A percentile compares a stretch with the other conserved stretches of the same genome.
phyloP scores from a whole-genome alignment of 2,113 vertebrate genomes.

The Dasypus novemcinctus region DNA sequence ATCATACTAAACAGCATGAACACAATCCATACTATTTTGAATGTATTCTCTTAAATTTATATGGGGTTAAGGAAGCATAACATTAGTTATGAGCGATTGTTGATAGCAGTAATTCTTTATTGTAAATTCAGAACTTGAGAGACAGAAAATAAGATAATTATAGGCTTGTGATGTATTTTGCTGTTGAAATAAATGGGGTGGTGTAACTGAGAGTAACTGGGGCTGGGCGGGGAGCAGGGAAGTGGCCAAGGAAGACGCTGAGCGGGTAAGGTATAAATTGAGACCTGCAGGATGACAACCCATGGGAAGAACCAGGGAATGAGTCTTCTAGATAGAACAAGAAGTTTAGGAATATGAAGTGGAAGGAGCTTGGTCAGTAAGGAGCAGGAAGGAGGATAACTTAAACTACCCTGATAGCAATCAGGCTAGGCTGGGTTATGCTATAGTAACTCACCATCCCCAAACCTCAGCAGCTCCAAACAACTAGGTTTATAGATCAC shows the following conservation, averaged over 20 bases:
- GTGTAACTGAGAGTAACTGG: neutral
- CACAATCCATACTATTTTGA: neutral
- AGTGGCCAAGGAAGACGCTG: neutral
- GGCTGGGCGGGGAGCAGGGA: accelerated
- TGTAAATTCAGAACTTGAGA: slow-evolving; percentile 4
- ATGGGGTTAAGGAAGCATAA: neutral
- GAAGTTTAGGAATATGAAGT: neutral
- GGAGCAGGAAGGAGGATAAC: neutral
- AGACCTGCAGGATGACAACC: neutral
- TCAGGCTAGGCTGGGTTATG: neutral
- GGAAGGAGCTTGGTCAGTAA: neutral
- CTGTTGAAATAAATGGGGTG: neutral
- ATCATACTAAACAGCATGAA: neutral
- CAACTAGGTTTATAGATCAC: neutral
- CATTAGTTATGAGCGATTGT: neutral
- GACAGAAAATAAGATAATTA: neutral
- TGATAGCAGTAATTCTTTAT: neutral
- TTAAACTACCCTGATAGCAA: neutral
- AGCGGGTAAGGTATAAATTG: neutral
- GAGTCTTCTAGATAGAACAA: neutral
- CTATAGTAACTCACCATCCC: neutral
- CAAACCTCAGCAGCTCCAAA: neutral
- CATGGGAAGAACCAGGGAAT: neutral
- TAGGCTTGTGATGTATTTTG: neutral
- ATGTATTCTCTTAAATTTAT: neutral